phyloP scores from a whole-genome alignment of 2,888 invertebrate genomes.

The Alviniconcha strummeri region DNA sequence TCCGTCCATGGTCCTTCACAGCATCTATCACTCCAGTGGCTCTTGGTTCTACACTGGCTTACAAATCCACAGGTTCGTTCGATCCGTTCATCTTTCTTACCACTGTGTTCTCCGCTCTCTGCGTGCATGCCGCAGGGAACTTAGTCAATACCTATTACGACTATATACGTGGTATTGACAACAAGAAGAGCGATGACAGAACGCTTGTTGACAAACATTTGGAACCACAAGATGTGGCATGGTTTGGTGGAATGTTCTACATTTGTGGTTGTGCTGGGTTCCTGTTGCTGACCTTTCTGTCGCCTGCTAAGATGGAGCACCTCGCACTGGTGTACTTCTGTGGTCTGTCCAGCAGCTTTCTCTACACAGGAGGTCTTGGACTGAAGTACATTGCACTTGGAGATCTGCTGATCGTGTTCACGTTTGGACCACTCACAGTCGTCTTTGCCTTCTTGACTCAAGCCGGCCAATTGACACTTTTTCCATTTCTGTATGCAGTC shows the following conservation, averaged over 20 bases:
- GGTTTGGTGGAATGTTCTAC: constrained; percentile 91
- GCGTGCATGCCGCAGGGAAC: constrained; percentile 96
- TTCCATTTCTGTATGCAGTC: constrained; percentile 93
- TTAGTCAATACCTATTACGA: constrained; percentile 97
- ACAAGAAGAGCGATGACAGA: constrained; percentile 89
- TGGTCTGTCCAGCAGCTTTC: constrained; percentile 93
- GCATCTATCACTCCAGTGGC: constrained; percentile 93
- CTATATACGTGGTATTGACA: constrained; percentile 94
- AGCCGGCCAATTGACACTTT: constrained; percentile 90
- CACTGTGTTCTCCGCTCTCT: constrained; percentile 89
- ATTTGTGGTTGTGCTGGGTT: constrained; percentile 90
- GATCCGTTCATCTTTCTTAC: constrained; percentile 82
- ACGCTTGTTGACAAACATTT: constrained; percentile 95
- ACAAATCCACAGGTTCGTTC: constrained; percentile 83
- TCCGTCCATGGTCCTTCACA: constrained; percentile 95
- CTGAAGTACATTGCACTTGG: constrained; percentile 96
- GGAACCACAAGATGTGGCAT: constrained; percentile 87
- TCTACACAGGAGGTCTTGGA: constrained; percentile 97
- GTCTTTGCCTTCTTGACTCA: constrained; percentile 95
- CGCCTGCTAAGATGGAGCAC: constrained; percentile 95
- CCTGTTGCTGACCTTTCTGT: constrained; percentile 84
- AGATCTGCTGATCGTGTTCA: constrained; percentile 91
- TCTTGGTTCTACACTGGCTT: constrained; percentile 91
- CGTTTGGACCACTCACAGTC: constrained; percentile 95
- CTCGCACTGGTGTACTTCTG: constrained; percentile 95